Base-by-base conservation (phyloP, 1,140 invertebrate genomes). In the Aplysia californica region DNA sequence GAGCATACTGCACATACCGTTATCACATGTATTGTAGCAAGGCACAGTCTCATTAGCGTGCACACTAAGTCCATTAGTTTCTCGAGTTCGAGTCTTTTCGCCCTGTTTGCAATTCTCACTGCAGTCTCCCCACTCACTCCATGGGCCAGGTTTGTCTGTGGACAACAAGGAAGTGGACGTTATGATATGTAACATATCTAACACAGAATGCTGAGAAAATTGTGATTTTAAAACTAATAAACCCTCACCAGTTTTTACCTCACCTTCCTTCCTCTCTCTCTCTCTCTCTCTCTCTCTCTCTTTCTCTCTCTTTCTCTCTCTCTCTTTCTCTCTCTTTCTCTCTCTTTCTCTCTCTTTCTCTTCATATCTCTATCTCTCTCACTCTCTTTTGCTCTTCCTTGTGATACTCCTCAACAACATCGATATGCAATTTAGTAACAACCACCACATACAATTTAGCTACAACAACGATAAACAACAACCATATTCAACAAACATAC, bases 61-160 rank as follows among this genome's bases (percentile, higher is more conserved):
- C 23, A 70, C 58, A 10, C 20, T 35, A 2, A 31, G 23, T 1
- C 10, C 1, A 29, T 33, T 21, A 73, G 6, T 39, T 3, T 59
- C 36, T 38, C 70, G 36, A 23, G 56, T 73, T 31, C 70, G 18
- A 31, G 15, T 61, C 70, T 20, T 55, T 18, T 33, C 23, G 3
- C 70, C 70, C n/a, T 73, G 70, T 36, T 61, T 73, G 29, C 70
- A 73, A 3, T n/a, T 15, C 56, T 73, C 70, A 41, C 70, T 73
- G 38, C 70, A 73, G n/a, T 2, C 1, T 36, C 55, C 55, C 70
- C 70, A 73, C 31, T 73, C 36, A 26, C 55, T 26, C 70, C 70
- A 73, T 3, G 70, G 70, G 3, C 70, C 70, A 2, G 56, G 23
- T 2, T 35, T 41, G 4, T 41, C 68, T 70, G 50, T n/a, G n/a